Evolutionary conservation across 1,140 invertebrate species (phyloP), one percentile per base, ranked within the genome.

Genomic region (Aphaenogaster rudis): DNA sequence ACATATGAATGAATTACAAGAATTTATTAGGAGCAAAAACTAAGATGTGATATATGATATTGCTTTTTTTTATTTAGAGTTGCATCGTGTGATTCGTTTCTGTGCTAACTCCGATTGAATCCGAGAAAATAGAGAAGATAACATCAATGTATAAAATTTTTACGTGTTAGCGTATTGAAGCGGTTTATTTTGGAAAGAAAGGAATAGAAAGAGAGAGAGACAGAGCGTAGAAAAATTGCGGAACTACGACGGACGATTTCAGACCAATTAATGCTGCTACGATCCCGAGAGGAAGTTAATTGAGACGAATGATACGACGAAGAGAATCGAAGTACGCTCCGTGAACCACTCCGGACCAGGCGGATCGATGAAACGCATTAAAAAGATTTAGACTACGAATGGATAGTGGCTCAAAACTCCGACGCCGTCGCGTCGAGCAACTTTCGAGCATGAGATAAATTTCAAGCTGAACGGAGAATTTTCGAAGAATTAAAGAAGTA

Each of bases 301-400:
- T 84, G 80, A 84, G 80, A 84, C 69, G 69, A 84, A 84, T 84
- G 80, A 42, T 48, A 54, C 54, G 79, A 39, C 21, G 17, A 61
- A 63, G 69, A 74, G 54, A 76, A 76, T 84, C 69, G 69, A 84
- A 84, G 52, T 74, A 39, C 69, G 17, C n/a, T 74, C 28, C 28
- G 67, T 74, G 59, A 63, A 76, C 39, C 69, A 61, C 33, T 74
- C 17, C 69, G 54, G 17, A 57, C 50, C 66, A 21, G 36, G 21
- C 57, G 42, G 69, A 76, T 84, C 80, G 69, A 84, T 84, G 69
- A 84, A 84, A 84, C 57, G 28, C 80, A 84, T 84, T 84, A 84
- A 84, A 84, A 84, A 84, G 80, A 84, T 84, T 84, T 84, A 84
- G 80, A 76, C 76, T 84, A 84, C 69, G 33, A 9, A 63, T 57